These are phyloP conservation scores for Podarcis cretensis DNA, from an alignment of 2,113 vertebrate species.

Conservation along the genomic window DNA sequence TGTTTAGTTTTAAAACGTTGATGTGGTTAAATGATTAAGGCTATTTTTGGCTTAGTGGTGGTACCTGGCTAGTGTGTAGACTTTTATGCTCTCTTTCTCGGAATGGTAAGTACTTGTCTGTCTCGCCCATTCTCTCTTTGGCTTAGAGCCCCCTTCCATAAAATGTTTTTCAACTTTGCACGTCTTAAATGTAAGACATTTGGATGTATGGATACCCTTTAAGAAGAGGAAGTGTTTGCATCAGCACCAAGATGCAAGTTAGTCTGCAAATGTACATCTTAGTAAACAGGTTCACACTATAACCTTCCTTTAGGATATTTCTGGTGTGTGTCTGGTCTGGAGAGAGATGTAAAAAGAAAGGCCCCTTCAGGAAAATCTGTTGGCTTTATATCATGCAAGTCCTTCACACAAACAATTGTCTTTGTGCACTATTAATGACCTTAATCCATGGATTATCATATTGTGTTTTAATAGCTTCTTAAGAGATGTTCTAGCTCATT, in stretches of 20 bases:
- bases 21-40: background rate
- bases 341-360: background rate
- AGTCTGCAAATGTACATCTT: background rate
- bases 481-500: slow-evolving; percentile 38
- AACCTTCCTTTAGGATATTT: background rate
- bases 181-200: background rate
- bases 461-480: slow-evolving; percentile 60
- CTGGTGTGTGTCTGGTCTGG: background rate
- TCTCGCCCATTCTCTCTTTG: background rate
- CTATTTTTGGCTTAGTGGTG: background rate
- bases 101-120: background rate
- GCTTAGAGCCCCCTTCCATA: background rate
- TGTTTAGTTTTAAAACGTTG: background rate
- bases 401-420: slow-evolving; percentile 31
- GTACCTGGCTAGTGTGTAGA: background rate
- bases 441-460: slow-evolving; percentile 61
- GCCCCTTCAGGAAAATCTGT: background rate
- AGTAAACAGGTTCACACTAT: background rate
- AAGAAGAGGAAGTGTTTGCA: background rate
- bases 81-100: background rate
- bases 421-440: slow-evolving; percentile 53
- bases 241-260: background rate
- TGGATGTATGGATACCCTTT: background rate
- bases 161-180: no score
- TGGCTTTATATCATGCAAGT: background rate